A percentile compares a stretch with the other conserved stretches of the same genome.
These are phyloP conservation scores for Drosophila nigrodunni DNA, from an alignment of 1,140 invertebrate genomes.

Conservation along the genomic window DNA sequence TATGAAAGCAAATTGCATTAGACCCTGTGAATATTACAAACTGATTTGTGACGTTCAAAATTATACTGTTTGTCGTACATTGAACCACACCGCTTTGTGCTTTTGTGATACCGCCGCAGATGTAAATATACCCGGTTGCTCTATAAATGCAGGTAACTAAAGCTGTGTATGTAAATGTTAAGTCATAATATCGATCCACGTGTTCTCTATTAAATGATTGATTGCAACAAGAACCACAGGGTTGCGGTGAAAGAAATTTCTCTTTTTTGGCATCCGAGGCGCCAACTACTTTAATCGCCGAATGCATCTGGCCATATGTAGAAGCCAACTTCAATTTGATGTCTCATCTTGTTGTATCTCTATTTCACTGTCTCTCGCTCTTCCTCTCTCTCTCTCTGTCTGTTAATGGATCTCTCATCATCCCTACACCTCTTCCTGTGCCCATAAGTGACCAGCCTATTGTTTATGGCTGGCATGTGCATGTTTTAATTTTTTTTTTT, in stretches of 20 bases:
- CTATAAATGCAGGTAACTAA: slow-evolving; percentile 87
- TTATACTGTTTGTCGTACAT: slow-evolving; percentile 84
- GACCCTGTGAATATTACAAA: slow-evolving; percentile 86
- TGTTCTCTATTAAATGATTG: slow-evolving; percentile 62
- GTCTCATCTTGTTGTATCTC: slow-evolving; percentile 51
- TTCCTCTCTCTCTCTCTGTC: slow-evolving; percentile 32
- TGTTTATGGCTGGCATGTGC: slow-evolving; percentile 58
- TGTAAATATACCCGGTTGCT: slow-evolving; percentile 85
- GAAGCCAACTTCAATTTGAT: slow-evolving; percentile 70
- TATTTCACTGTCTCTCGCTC: neutral
- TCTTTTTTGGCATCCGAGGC: slow-evolving; percentile 56
- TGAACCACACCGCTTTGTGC: slow-evolving; percentile 86
- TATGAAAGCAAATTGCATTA: slow-evolving; percentile 85
- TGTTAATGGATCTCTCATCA: slow-evolving; percentile 58
- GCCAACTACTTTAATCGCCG: slow-evolving; percentile 73
- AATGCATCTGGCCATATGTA: slow-evolving; percentile 72
- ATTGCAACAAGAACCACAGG: slow-evolving; percentile 72
- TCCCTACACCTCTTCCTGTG: slow-evolving; percentile 26
- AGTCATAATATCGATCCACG: slow-evolving; percentile 58
- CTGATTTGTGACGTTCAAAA: slow-evolving; percentile 68
- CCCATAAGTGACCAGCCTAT: slow-evolving; percentile 40
- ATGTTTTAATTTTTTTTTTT: slow-evolving; percentile 56
- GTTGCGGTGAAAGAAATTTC: slow-evolving; percentile 61
- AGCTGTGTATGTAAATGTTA: slow-evolving; percentile 69
- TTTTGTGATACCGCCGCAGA: slow-evolving; percentile 84